Evolutionary conservation across 2,113 vertebrate genomes (phyloP).

Genomic region (Tapirus terrestris): DNA sequence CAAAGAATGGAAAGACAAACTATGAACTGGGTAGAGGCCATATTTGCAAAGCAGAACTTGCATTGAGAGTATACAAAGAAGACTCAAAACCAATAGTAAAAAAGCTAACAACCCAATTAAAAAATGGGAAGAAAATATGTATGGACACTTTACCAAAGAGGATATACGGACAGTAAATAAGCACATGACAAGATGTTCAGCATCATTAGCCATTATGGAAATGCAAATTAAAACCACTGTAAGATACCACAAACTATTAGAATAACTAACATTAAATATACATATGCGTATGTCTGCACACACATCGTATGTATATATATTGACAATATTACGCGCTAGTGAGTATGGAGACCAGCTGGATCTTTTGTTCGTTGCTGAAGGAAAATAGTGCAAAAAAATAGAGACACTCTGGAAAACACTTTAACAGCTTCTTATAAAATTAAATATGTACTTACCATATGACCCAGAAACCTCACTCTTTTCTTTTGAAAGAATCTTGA

Average conservation of each 20-base stretch:
- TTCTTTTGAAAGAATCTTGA: background rate
- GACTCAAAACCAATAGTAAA: background rate
- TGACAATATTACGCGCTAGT: background rate
- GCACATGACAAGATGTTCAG: background rate
- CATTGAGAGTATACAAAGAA: background rate
- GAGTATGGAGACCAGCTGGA: background rate
- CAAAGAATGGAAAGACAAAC: background rate
- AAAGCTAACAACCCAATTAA: background rate
- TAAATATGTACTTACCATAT: background rate
- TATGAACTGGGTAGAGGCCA: background rate
- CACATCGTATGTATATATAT: background rate
- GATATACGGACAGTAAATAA: background rate
- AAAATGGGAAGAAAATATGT: background rate
- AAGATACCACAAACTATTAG: background rate
- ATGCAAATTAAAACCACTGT: background rate
- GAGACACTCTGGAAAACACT: background rate
- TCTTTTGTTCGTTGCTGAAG: background rate
- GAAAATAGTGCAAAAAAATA: background rate
- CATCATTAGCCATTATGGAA: background rate
- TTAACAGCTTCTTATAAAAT: background rate
- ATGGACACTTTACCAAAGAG: background rate
- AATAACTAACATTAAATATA: background rate
- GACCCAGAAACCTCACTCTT: background rate
- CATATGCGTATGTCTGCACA: fast-evolving
- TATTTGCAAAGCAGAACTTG: background rate